These are phyloP conservation scores for Sceliomorpha sp. DNA, from an alignment of 2,888 invertebrate species.

Conservation along the genomic window DNA sequence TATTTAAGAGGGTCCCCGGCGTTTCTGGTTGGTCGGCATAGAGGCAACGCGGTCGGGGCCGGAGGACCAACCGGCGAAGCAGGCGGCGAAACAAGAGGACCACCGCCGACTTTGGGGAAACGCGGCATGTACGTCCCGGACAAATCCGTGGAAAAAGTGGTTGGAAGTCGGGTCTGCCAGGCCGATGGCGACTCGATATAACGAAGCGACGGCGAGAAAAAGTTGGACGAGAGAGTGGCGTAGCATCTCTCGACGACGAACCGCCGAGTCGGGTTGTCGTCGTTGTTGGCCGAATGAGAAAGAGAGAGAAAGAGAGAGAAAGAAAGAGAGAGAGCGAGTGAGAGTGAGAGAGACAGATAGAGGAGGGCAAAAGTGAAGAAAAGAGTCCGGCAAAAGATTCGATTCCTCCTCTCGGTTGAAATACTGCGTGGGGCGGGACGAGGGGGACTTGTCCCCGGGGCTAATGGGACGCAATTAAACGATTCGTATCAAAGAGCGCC, in stretches of 20 bases:
- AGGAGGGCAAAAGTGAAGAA: conserved; percentile 10
- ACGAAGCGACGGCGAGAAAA: conserved; percentile 77
- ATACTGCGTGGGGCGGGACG: conserved; percentile 29
- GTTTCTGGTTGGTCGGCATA: conserved; percentile 31
- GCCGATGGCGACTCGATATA: conserved; percentile 65
- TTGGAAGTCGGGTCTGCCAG: conserved; percentile 58
- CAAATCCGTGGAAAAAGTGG: conserved; percentile 69
- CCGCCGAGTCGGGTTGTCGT: conserved; percentile 36
- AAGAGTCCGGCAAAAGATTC: conserved; percentile 31
- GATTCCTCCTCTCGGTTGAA: conserved; percentile 27
- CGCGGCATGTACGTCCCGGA: conserved; percentile 61
- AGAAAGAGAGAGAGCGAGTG: no score
- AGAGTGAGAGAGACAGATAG: no score
- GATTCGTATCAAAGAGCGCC: conserved; percentile 80
- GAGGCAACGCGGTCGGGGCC: conserved; percentile 19
- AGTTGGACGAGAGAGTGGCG: conserved; percentile 71
- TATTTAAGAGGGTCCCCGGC: conserved; percentile 35
- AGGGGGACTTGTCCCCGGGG: conserved; percentile 66
- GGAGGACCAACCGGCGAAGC: conserved; percentile 40
- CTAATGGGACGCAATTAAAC: conserved; percentile 81
- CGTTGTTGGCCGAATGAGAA: conserved; percentile 59
- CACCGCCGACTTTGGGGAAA: conserved; percentile 64
- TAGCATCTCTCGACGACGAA: conserved; percentile 65
- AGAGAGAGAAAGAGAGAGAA: no score
- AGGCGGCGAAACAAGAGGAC: conserved; percentile 27